Base-by-base conservation (phyloP, 1,140 invertebrate species). In the Drosophila lowei region DNA sequence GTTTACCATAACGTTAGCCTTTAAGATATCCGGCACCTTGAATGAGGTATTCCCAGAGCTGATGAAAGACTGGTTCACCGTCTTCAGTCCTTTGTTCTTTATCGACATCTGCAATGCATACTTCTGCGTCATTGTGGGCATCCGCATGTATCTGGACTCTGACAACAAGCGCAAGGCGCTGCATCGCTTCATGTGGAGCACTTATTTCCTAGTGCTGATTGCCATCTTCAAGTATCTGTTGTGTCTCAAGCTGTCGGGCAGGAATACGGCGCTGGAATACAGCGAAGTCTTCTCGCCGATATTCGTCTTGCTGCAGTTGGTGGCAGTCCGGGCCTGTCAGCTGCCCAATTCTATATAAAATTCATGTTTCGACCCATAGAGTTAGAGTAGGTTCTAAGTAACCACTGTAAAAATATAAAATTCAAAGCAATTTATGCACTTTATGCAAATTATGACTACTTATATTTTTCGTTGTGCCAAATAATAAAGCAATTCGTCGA, bases 161-260 rank as follows among this genome's bases (percentile, higher is more conserved):
- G 94, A 95, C 79, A 94, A 96, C 50, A 96, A 96, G 91, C 92
- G 91, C 7, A 93, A 94, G 48, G 96, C 97, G 28, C 91, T 96
- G 8, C 92, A 97, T 65, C 93, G 97, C 75, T 95, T 96, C 8
- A 93, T 96, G 41, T 98, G 97, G 96, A 98, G 97, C 91, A 93
- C 95, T 48, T 95, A 96, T 66, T 96, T 97, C 79, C 92, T 99
- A 30, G 93, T 96, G 11, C 92, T 98, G 49, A 94, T 97, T 55
- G 98, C 98, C 93, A 94, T 97, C 34, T 98, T 98, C 90, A 98
- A 99, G 91, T 96, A 98, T 92, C 93, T 99, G 60, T 90, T 99
- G 11, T 99, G 97, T 92, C 95, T 96, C 91, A 98, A 97, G 92
- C 92, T 99, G 18, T 94, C 95, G 78, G 95, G 95, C 25, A 38